A percentile compares a stretch with the other conserved stretches of the same genome.
These are phyloP conservation scores for Todiramphus chloris DNA, from an alignment of 2,113 vertebrate species.

Conservation along the genomic window DNA sequence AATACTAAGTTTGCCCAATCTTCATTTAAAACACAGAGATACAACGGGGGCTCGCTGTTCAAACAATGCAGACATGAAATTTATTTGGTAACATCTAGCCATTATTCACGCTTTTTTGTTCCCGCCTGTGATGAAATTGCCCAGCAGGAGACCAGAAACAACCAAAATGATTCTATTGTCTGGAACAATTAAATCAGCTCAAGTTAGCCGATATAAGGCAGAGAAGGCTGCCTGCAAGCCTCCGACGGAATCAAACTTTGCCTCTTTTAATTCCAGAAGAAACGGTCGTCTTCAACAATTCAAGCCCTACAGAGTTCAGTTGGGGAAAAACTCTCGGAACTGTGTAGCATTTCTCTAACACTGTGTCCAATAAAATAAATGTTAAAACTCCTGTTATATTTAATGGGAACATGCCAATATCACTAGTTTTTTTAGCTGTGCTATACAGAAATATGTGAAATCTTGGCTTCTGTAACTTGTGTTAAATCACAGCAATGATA, in stretches of 20 bases:
- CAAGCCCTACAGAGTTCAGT: neutral
- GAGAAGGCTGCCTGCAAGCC: neutral
- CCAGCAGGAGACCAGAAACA: slow-evolving; percentile 44
- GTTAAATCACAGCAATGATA: neutral
- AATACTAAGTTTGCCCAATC: neutral
- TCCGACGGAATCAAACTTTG: neutral
- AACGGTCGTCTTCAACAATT: neutral
- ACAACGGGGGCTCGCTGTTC: neutral
- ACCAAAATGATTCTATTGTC: slow-evolving; percentile 34
- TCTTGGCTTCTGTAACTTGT: neutral
- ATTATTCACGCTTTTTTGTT: slow-evolving; percentile 24
- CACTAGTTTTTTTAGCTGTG: neutral
- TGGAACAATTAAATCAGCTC: slow-evolving; percentile 44
- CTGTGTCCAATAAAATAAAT: neutral
- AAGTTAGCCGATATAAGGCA: neutral
- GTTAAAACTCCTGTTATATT: slow-evolving; percentile 14
- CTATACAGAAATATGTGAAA: neutral
- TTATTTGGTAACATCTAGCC: slow-evolving; percentile 20
- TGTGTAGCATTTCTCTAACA: neutral
- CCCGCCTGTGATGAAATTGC: slow-evolving; percentile 31
- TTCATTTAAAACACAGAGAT: neutral
- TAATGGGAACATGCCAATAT: neutral
- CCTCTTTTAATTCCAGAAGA: neutral
- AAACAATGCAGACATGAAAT: neutral
- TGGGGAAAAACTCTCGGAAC: neutral